A percentile compares a stretch with the other conserved stretches of the same genome.
Evolutionary conservation across 2,797 vertebrate genomes (phyloP).

Genomic region (Ceyx erithaca): DNA sequence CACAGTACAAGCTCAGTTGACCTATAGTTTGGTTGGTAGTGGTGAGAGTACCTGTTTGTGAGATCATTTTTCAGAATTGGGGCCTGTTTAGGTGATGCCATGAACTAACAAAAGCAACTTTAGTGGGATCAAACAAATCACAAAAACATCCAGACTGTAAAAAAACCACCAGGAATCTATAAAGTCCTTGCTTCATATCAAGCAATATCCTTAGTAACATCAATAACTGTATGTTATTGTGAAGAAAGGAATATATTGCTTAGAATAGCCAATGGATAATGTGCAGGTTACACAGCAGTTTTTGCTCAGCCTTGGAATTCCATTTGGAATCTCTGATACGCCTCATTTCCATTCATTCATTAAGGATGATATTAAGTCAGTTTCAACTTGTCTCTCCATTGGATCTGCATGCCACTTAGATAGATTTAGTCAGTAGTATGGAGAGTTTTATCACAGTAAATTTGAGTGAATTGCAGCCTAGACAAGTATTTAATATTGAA

Average conservation of each 20-base stretch:
- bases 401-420: not conserved
- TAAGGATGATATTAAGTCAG: not conserved
- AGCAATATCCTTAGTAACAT: not conserved
- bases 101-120: not conserved
- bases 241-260: not conserved
- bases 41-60: not conserved
- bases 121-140: not conserved
- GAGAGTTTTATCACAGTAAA: not conserved
- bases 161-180: not conserved
- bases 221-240: not conserved
- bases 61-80: not conserved
- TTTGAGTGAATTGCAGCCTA: not conserved
- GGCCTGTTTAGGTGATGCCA: not conserved
- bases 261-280: not conserved
- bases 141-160: not conserved
- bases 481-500: not conserved
- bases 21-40: not conserved
- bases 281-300: not conserved
- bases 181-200: not conserved
- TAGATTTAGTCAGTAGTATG: not conserved
- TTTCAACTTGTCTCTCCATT: not conserved
- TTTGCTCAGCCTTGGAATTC: not conserved
- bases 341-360: not conserved
- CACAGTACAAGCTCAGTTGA: accelerated
- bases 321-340: not conserved